Percentiles rank a stretch among this genome's conserved stretches.
These are phyloP conservation scores for Diuraphis noxia DNA, from an alignment of 1,140 invertebrate genomes.

Conservation along the genomic window DNA sequence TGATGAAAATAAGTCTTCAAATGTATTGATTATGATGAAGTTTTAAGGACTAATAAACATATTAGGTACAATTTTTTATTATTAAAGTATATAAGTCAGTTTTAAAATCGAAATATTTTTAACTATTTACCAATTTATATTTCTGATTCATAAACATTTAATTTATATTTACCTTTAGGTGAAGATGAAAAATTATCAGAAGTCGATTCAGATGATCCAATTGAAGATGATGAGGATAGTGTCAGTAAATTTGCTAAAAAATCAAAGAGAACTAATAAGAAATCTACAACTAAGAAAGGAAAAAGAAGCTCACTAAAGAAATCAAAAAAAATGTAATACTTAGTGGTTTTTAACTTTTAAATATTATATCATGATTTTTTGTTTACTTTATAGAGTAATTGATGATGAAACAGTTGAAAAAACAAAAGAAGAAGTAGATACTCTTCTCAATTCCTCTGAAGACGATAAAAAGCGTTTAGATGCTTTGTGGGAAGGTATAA, in stretches of 20 bases:
- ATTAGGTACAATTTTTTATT: too few relatives aligned
- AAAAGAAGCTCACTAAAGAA: constrained; percentile 36
- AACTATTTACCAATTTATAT: too few relatives aligned
- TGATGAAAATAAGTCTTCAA: neutral
- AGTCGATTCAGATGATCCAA: constrained; percentile 51
- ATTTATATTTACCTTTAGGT: neutral
- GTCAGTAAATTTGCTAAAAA: neutral
- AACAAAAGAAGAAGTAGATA: constrained; percentile 49
- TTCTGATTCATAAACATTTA: neutral
- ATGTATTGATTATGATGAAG: neutral
- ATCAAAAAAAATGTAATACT: constrained; percentile 49
- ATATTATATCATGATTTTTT: constrained; percentile 45
- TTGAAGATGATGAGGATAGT: constrained; percentile 8
- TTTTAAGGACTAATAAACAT: neutral
- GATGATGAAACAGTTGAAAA: constrained; percentile 53
- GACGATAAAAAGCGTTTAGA: constrained; percentile 58
- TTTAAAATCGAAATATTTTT: neutral
- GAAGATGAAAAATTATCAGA: constrained; percentile 47
- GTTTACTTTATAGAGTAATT: constrained; percentile 53
- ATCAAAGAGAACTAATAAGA: constrained; percentile 26
- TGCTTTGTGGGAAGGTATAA: constrained; percentile 57
- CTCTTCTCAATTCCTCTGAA: constrained; percentile 52
- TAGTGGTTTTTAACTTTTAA: neutral
- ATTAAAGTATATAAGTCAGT: neutral
- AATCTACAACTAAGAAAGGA: neutral